Base-by-base conservation (phyloP, 2,797 vertebrate species). In the Heliangelus exortis region DNA sequence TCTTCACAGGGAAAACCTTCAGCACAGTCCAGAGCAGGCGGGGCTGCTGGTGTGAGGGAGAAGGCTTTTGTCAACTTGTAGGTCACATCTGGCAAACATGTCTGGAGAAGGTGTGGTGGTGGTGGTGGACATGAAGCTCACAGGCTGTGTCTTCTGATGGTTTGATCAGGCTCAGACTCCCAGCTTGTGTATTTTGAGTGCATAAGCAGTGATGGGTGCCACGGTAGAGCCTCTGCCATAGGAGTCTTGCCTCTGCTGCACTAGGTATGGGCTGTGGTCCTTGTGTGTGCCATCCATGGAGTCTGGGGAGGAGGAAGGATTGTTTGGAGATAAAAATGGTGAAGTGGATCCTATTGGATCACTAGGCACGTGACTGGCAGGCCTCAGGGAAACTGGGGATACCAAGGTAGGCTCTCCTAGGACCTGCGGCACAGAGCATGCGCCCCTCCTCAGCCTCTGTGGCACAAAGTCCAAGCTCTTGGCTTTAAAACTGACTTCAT, bases 331-430 rank as follows among this genome's bases (percentile, higher is more conserved):
- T 20, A 39, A 21, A 4, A 50, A 34, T 8, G 31, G 61, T 74
- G 58, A 74, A 54, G n/a, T 23, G 39, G 28, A 57, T 91, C 61
- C 31, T 5, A 2, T 14, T 82, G 33, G 57, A 53, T 13, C 0
- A 0, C 39, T 51, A 74, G 5, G 28, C 2, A 1, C 0, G 0
- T 65, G 84, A 45, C 68, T 0, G 0, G 31, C 3, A 3, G 34
- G 34, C 23, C 9, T 83, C 19, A 6, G 26, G 69, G 62, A 75
- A 90, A 65, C 62, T 63, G 33, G 69, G 76, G 66, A 72, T 90
- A 59, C 69, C 54, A 90, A 90, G 66, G 83, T 92, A 2, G 6
- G 25, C 29, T n/a, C 50, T 74, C 58, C 33, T 23, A 73, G 62
- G 58, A 59, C 36, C n/a, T 10, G 54, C 2, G 4, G 6, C 33